Evolutionary conservation across 2,113 vertebrate species (phyloP), one percentile per base, ranked within the genome.

Genomic region (Picathartes gymnocephalus): DNA sequence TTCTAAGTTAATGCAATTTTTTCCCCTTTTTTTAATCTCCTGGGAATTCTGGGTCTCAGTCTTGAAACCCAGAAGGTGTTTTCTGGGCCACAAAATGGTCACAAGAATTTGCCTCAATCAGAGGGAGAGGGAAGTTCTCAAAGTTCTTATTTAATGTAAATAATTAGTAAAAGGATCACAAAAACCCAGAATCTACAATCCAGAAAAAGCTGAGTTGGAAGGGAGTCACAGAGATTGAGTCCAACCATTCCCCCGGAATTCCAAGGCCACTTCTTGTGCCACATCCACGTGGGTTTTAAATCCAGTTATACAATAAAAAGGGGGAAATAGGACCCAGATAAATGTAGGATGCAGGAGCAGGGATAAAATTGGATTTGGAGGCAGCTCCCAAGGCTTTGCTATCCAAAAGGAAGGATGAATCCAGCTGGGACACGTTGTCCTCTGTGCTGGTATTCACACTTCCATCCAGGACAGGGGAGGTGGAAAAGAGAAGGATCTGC

Each of bases 261-360:
- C 20, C 71, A 14, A 66, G 71, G 71, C 20, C 53, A 28, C 15
- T 14, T 13, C 62, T 8, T 10, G 30, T 18, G 56, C 25, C 74
- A 15, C 48, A 12, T 31, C 57, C 57, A 6, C 3, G 0, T 0
- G 3, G 64, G 1, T 48, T 64, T 62, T 10, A 18, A 80, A 48
- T 48, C 66, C 35, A 6, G 6, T 51, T 18, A 0, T 3, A 4
- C 6, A 7, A 15, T 8, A 6, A 44, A 24, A 9, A 72, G 31
- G n/a, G 13, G 30, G 25, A 61, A 89, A 48, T 1, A 44, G 10
- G 37, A 45, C 4, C 20, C 20, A 37, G 37, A 12, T 2, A 13
- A 61, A 40, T 8, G 9, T 6, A 21, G 18, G 48, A 48, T 45
- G 44, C 13, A 35, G 25, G 27, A 86, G 10, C 13, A 48, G 69